Conservation (phyloP, 2,888 invertebrate species). For the Isoperla grammatica region DNA sequence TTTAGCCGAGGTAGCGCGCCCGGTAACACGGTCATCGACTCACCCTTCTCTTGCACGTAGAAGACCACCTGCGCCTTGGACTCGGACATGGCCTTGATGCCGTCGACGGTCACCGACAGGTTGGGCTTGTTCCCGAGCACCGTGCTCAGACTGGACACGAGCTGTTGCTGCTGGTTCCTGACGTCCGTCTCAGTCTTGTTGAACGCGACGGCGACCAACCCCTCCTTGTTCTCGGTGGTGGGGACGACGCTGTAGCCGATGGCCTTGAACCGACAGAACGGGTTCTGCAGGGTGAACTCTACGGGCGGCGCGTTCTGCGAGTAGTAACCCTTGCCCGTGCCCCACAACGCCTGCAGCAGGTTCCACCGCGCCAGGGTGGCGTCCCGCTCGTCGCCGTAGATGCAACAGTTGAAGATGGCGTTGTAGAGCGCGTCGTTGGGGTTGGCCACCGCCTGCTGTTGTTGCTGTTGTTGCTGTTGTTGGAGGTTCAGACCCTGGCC, state of each 20-base stretch:
- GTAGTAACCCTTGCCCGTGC: conserved; percentile 63
- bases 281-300: conserved; percentile 82
- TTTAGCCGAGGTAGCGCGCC: too few relatives aligned
- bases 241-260: conserved; percentile 89
- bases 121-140: conserved; percentile 82
- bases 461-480: conserved; percentile 47
- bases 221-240: conserved; percentile 82
- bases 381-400: conserved; percentile 95
- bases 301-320: conserved; percentile 70
- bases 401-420: conserved; percentile 69
- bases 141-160: conserved; percentile 57
- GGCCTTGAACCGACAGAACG: conserved; percentile 89
- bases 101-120: conserved; percentile 69
- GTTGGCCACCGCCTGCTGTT: conserved; percentile 43
- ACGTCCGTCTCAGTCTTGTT: conserved; percentile 77
- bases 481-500: conserved; percentile 32
- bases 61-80: conserved; percentile 70
- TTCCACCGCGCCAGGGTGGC: conserved; percentile 92
- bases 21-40: too few relatives aligned
- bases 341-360: conserved; percentile 85
- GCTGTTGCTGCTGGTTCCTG: conserved; percentile 65
- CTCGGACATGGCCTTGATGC: conserved; percentile 71
- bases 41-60: conserved; percentile 64
- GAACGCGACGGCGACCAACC: conserved; percentile 79
- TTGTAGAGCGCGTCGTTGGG: conserved; percentile 66